phyloP scores from a whole-genome alignment of 2,113 vertebrate genomes.

The Isichthys henryi region DNA sequence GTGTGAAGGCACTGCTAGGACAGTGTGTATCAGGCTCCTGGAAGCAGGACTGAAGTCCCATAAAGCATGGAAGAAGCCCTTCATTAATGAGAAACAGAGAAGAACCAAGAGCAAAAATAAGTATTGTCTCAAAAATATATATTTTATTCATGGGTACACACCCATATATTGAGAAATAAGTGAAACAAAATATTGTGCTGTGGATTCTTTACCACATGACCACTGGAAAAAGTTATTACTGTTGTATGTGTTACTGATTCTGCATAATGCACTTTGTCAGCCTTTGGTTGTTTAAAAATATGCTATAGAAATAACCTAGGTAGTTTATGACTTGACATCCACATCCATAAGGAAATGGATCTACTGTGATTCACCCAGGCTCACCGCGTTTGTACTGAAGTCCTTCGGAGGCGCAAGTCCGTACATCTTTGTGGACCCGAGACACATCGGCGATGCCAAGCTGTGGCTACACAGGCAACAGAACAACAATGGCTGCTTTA shows the following conservation, averaged over 20 bases:
- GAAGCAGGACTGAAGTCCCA: too few relatives aligned
- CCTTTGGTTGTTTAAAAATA: background rate
- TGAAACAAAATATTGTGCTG: too few relatives aligned
- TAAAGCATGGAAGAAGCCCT: too few relatives aligned
- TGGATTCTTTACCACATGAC: too few relatives aligned
- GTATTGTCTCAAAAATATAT: too few relatives aligned
- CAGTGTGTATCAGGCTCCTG: too few relatives aligned
- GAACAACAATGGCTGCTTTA: conserved; percentile 59
- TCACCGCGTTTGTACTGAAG: conserved; percentile 80
- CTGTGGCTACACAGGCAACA: conserved; percentile 63
- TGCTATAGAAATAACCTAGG: background rate
- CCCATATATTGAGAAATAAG: too few relatives aligned
- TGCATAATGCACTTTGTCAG: background rate
- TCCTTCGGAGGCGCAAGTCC: conserved; percentile 64
- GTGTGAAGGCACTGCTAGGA: too few relatives aligned
- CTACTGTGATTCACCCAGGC: conserved; percentile 45
- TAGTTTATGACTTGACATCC: background rate
- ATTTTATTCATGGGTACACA: too few relatives aligned
- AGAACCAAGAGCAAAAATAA: too few relatives aligned
- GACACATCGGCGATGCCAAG: conserved; percentile 54
- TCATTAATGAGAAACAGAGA: too few relatives aligned
- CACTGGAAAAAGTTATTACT: background rate
- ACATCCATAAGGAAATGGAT: background rate
- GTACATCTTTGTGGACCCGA: conserved; percentile 61
- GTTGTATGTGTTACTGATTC: background rate